Percentiles rank a stretch among this genome's conserved stretches.
phyloP scores from a whole-genome alignment of 2,797 vertebrate genomes.

The Pseudomugil gertrudae region DNA sequence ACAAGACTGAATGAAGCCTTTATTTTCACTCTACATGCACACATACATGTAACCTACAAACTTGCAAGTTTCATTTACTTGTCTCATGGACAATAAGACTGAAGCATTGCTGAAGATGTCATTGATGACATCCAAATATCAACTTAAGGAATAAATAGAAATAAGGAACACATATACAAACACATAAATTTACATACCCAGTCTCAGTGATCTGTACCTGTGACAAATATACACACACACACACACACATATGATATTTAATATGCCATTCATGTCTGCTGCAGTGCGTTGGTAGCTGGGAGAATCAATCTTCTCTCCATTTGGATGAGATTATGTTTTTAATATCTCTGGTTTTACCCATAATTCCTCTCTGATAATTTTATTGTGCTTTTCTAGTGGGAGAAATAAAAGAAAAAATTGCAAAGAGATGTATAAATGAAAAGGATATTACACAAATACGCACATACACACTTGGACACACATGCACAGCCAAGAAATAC shows the following conservation, averaged over 20 bases:
- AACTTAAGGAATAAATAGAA: background rate
- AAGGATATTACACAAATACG: slow-evolving; percentile 22
- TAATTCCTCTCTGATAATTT: slow-evolving; percentile 74
- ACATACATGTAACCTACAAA: background rate
- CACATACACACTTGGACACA: background rate
- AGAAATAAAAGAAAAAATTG: slow-evolving; percentile 38
- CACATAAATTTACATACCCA: background rate
- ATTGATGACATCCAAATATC: background rate
- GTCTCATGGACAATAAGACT: background rate
- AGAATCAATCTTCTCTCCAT: slow-evolving; percentile 72
- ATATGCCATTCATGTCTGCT: slow-evolving; percentile 49
- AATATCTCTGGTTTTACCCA: slow-evolving; percentile 77
- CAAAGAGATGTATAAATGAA: slow-evolving; percentile 43
- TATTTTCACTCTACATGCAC: slow-evolving; percentile 14
- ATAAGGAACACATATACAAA: background rate
- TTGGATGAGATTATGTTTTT: slow-evolving; percentile 81
- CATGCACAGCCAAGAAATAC: background rate
- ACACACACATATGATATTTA: slow-evolving; percentile 39
- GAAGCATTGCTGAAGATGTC: no score
- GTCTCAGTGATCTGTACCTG: slow-evolving; percentile 4
- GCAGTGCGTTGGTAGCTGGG: slow-evolving; percentile 34
- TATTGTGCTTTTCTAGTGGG: slow-evolving; percentile 49
- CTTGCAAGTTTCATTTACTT: background rate
- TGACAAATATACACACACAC: background rate
- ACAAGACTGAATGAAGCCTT: slow-evolving; percentile 45